Evolutionary conservation across 1,140 invertebrate genomes (phyloP), one percentile per base, ranked within the genome.

Genomic region (Trigoniulus corallinus): DNA sequence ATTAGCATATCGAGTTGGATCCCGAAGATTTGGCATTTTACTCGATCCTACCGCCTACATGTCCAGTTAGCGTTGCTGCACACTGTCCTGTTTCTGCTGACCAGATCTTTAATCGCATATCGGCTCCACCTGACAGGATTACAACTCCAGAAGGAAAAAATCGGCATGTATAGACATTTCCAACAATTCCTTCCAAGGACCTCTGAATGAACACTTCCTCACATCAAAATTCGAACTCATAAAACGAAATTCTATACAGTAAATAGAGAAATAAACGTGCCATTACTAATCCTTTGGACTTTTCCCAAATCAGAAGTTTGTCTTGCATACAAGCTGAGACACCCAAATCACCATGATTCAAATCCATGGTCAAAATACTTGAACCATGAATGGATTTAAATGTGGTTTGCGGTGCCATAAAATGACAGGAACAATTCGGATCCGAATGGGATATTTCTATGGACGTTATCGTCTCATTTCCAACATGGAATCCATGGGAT

Each of bases 141-240:
- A 83, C 80, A 45, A 79, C 59, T 3, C 79, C 80, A 50, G 79
- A 81, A 27, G 81, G 81, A 57, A 83, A 84, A 60, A 81, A 82
- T 45, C 67, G 66, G 59, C 78, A 80, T 50, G 68, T 73, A 60
- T 83, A 81, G 0, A 81, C 73, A 54, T 82, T 79, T 53, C 76
- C 76, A 41, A 74, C 62, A 66, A 84, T 81, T 0, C 80, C 81
- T 56, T 71, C 65, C 49, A 84, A 61, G 45, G 70, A 67, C 52
- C 78, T 61, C 67, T 78, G 58, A 20, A 57, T 52, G n/a, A 18
- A 27, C 15, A 25, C n/a, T n/a, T n/a, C n/a, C n/a, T n/a, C n/a
- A n/a, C n/a, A n/a, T 7, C 3, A 15, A 48, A 39, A 3, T 53
- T 20, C 34, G n/a, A 42, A 48, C 23, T 44, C n/a, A 34, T 13